Conservation (phyloP, 2,113 vertebrate genomes). For the Gambusia affinis region DNA sequence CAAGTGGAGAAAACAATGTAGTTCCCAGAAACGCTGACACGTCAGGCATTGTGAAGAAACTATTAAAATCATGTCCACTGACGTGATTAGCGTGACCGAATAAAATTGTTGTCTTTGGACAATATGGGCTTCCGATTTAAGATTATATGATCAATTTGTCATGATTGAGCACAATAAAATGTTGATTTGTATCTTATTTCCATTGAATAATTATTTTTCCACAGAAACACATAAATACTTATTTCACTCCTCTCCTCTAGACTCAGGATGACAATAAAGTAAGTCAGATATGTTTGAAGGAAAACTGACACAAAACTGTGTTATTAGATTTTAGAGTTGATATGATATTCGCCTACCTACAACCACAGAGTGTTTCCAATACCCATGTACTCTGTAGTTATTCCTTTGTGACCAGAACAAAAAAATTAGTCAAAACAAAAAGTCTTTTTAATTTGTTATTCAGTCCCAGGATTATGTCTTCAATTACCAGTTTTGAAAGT, state of each 20-base stretch:
- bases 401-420: neutral
- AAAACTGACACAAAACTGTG: conserved; percentile 16
- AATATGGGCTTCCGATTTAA: neutral
- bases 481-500: neutral
- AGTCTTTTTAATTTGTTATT: neutral
- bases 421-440: neutral
- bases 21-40: conserved; percentile 35
- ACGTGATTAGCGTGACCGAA: neutral
- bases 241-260: conserved; percentile 4
- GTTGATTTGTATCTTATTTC: neutral
- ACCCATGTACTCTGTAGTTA: neutral
- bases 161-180: neutral
- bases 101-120: neutral
- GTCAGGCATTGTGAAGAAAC: conserved; percentile 19
- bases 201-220: neutral
- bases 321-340: conserved; percentile 4
- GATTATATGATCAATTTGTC: neutral
- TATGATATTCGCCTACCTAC: conserved; percentile 16
- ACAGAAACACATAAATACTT: neutral
- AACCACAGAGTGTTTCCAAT: neutral
- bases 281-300: neutral
- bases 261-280: conserved; percentile 1
- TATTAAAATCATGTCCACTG: neutral
- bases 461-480: neutral
- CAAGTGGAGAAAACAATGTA: conserved; percentile 18